These are phyloP conservation scores for Halocynthia aurantium DNA, from an alignment of 23 tunicate species.

Conservation along the genomic window DNA sequence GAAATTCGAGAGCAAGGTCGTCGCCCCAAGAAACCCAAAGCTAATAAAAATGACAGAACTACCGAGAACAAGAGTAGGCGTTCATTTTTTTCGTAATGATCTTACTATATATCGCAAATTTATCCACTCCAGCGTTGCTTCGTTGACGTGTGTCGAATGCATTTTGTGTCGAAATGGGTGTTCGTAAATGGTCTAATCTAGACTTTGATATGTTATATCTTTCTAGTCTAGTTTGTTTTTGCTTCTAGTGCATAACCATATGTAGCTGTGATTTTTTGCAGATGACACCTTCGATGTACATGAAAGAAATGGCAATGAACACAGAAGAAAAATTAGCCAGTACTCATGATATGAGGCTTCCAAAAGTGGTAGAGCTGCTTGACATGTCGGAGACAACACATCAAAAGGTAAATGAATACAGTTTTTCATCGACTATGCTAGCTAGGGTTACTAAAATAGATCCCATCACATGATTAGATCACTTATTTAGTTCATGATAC, in stretches of 20 bases:
- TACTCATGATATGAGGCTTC: conserved; percentile 87
- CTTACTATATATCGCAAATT: no score
- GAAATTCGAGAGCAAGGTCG: conserved; percentile 74
- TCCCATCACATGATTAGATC: no score
- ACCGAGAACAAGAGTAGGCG: conserved; percentile 50
- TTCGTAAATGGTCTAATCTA: no score
- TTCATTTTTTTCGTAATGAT: no score
- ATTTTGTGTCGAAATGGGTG: no score
- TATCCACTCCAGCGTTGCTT: no score
- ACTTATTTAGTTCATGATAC: no score
- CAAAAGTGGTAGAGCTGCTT: conserved; percentile 69
- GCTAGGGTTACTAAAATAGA: no score
- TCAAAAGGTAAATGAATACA: conserved; percentile 50
- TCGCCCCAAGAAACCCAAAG: conserved; percentile 93
- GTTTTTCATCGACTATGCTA: no score
- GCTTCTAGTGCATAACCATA: neutral
- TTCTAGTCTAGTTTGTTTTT: neutral
- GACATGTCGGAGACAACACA: conserved; percentile 98
- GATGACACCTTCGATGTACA: conserved; percentile 80
- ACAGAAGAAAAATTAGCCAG: conserved; percentile 76
- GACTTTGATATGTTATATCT: neutral
- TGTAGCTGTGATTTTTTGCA: neutral
- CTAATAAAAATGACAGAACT: conserved; percentile 57
- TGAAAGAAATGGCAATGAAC: conserved; percentile 80
- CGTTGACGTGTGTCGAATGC: no score